These are phyloP conservation scores for Drosophila demipolita DNA, from an alignment of 2,888 invertebrate genomes.

Conservation along the genomic window DNA sequence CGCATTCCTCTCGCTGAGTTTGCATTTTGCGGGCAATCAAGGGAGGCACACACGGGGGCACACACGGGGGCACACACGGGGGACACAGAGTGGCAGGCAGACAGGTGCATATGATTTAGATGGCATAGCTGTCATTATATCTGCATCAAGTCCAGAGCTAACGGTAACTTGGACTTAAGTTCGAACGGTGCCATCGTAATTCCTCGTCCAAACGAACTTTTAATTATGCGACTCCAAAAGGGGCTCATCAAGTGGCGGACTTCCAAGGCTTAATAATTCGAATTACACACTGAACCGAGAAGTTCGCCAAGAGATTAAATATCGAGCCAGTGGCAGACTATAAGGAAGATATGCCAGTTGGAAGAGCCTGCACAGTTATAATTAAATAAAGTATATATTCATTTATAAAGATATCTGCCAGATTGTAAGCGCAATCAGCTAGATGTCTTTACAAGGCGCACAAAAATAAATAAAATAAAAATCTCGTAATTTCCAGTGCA, in stretches of 20 bases:
- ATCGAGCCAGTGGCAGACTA: background rate
- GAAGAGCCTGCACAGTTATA: background rate
- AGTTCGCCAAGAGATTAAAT: background rate
- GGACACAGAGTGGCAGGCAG: constrained; percentile 3
- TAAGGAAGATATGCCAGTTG: no score
- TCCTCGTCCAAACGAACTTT: constrained; percentile 52
- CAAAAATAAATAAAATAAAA: background rate
- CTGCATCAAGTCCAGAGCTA: constrained; percentile 29
- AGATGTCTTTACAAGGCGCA: background rate
- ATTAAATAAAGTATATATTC: background rate
- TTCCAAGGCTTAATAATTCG: background rate
- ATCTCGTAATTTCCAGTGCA: background rate
- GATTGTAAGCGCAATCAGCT: background rate
- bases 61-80: no score
- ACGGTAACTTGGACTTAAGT: background rate
- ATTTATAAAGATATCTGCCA: background rate
- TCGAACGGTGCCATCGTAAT: constrained; percentile 29
- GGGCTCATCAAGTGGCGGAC: constrained; percentile 16
- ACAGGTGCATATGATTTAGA: constrained; percentile 39
- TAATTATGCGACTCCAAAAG: constrained; percentile 50
- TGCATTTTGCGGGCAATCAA: constrained; percentile 52
- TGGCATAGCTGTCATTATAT: constrained; percentile 37
- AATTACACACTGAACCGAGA: background rate
- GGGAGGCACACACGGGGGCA: background rate
- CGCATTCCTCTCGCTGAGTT: constrained; percentile 49